Percentiles rank a stretch among this genome's conserved stretches.
Evolutionary conservation across 2,888 invertebrate species (phyloP).

Genomic region (Scrobipalpa atriplicella): DNA sequence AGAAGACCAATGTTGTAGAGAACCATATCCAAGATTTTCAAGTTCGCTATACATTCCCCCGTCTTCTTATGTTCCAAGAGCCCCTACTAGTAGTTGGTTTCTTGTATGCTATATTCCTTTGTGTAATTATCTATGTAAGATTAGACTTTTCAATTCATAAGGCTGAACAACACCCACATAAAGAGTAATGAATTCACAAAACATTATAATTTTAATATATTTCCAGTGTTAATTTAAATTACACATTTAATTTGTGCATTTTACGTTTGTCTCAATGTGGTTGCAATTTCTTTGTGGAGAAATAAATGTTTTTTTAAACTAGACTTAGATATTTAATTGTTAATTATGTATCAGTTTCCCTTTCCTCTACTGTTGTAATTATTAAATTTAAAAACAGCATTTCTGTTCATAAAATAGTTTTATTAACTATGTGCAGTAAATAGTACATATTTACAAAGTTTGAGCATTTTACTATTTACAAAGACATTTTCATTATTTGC

Average conservation of each 20-base stretch:
- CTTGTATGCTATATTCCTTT: slow-evolving; percentile 93
- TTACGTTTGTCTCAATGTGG: slow-evolving; percentile 45
- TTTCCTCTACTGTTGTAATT: slow-evolving; percentile 14
- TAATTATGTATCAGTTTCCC: slow-evolving; percentile 31
- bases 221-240: slow-evolving; percentile 39
- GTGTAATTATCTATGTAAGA: slow-evolving; percentile 96
- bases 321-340: slow-evolving; percentile 16
- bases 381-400: neutral
- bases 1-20: slow-evolving; percentile 94
- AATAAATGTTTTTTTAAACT: slow-evolving; percentile 51
- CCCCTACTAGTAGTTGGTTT: slow-evolving; percentile 95
- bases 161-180: slow-evolving; percentile 80
- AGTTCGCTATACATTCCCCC: slow-evolving; percentile 93
- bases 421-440: neutral
- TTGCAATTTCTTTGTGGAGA: slow-evolving; percentile 48
- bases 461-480: slow-evolving; percentile 14
- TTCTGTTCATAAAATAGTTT: slow-evolving; percentile 7
- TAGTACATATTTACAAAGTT: slow-evolving; percentile 13
- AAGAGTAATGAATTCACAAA: slow-evolving; percentile 63
- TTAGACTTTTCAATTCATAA: slow-evolving; percentile 97
- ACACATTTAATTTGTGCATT: slow-evolving; percentile 56
- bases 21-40: slow-evolving; percentile 98
- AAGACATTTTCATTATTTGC: neutral
- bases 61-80: slow-evolving; percentile 94
- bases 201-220: slow-evolving; percentile 35